Conservation (phyloP, 2,797 vertebrate genomes). For the Dallia pectoralis region DNA sequence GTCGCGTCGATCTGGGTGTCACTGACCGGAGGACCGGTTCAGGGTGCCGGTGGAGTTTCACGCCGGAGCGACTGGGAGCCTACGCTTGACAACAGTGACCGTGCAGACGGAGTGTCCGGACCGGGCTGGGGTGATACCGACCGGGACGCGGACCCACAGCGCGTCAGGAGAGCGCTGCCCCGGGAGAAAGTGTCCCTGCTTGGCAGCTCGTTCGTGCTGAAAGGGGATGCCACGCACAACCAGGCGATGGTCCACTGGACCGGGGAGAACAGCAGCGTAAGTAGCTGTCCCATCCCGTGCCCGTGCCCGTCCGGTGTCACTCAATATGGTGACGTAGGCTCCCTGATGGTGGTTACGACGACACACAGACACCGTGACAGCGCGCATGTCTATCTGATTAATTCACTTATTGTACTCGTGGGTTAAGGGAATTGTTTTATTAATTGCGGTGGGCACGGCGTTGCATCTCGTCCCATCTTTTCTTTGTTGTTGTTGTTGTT, state of each 20-base stretch:
- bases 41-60: slow-evolving; percentile 58
- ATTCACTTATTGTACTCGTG: slow-evolving; percentile 54
- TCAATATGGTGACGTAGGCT: slow-evolving; percentile 22
- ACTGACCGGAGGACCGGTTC: slow-evolving; percentile 64
- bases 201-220: slow-evolving; percentile 96
- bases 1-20: slow-evolving; percentile 65
- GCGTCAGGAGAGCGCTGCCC: slow-evolving; percentile 72
- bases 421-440: neutral
- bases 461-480: neutral
- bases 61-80: slow-evolving; percentile 52
- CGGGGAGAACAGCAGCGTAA: slow-evolving; percentile 98
- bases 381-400: too few species aligned
- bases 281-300: slow-evolving; percentile 57
- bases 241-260: slow-evolving; percentile 99
- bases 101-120: slow-evolving; percentile 47
- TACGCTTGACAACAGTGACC: slow-evolving; percentile 42
- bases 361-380: slow-evolving; percentile 34
- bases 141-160: slow-evolving; percentile 51
- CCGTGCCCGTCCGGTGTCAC: slow-evolving; percentile 5
- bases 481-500: too few species aligned
- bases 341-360: neutral
- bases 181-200: slow-evolving; percentile 82
- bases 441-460: neutral
- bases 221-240: slow-evolving; percentile 95
- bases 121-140: slow-evolving; percentile 35